phyloP scores from a whole-genome alignment of 2,113 vertebrate genomes.

The Boulengeromyrus knoepffleri region DNA sequence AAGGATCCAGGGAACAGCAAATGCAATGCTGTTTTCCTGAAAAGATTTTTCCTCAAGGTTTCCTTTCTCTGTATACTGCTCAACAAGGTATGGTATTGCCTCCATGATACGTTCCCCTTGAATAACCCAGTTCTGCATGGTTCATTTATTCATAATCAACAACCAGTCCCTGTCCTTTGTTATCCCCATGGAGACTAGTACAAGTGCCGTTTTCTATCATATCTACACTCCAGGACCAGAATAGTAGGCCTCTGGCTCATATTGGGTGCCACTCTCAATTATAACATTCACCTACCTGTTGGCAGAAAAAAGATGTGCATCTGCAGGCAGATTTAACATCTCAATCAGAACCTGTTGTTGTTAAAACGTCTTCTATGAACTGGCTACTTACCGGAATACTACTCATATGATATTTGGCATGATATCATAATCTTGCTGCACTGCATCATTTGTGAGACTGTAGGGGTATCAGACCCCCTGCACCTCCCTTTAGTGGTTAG shows the following conservation, averaged over 20 bases:
- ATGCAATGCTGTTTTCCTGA: background rate
- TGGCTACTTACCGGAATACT: background rate
- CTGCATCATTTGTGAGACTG: background rate
- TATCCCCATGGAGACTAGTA: background rate
- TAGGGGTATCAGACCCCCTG: background rate
- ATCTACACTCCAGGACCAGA: background rate
- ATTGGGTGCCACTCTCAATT: background rate
- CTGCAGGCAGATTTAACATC: background rate
- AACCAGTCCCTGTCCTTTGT: slow-evolving; percentile 5
- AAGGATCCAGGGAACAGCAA: background rate
- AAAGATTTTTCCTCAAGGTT: background rate
- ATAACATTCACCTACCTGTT: background rate
- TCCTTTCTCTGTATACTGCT: background rate
- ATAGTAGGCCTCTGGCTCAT: background rate
- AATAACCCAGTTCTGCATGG: background rate
- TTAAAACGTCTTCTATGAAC: background rate
- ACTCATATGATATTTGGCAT: background rate
- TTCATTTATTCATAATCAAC: slow-evolving; percentile 22
- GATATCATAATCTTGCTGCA: background rate
- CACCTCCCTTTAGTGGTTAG: background rate
- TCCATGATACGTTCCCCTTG: slow-evolving; percentile 2
- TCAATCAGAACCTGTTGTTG: background rate
- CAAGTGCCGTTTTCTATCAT: background rate
- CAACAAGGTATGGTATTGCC: background rate
- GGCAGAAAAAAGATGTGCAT: background rate